These are phyloP conservation scores for Stictonetta naevosa DNA, from an alignment of 2,113 vertebrate species.

Conservation along the genomic window DNA sequence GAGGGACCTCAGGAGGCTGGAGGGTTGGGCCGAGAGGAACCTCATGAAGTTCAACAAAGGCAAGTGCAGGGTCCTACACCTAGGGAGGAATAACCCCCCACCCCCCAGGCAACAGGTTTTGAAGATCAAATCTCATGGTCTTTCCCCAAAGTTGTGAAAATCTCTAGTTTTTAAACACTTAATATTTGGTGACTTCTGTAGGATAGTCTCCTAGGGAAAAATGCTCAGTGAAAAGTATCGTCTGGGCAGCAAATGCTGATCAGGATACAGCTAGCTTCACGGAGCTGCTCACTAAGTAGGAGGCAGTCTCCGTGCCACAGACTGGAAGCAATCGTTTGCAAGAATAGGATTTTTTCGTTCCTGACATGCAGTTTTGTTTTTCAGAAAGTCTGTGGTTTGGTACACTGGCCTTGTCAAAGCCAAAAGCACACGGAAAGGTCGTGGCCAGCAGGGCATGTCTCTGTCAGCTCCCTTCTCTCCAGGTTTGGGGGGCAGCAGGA, in stretches of 20 bases:
- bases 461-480: background rate
- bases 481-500: background rate
- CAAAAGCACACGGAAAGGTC: background rate
- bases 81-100: no score
- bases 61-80: no score
- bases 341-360: background rate
- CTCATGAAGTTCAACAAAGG: no score
- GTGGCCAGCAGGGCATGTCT: background rate
- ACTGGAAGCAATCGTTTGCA: background rate
- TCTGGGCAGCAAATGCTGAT: background rate
- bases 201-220: background rate
- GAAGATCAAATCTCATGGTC: background rate
- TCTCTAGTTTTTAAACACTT: background rate
- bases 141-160: background rate
- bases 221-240: background rate
- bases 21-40: no score
- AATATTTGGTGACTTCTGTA: background rate
- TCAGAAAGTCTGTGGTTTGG: background rate
- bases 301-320: background rate
- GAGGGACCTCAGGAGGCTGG: no score
- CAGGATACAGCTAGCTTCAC: background rate
- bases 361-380: background rate
- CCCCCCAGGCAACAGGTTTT: background rate
- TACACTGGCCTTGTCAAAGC: background rate
- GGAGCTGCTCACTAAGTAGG: background rate